phyloP scores from a whole-genome alignment of 2,888 invertebrate genomes.

The Chelonus formosanus region DNA sequence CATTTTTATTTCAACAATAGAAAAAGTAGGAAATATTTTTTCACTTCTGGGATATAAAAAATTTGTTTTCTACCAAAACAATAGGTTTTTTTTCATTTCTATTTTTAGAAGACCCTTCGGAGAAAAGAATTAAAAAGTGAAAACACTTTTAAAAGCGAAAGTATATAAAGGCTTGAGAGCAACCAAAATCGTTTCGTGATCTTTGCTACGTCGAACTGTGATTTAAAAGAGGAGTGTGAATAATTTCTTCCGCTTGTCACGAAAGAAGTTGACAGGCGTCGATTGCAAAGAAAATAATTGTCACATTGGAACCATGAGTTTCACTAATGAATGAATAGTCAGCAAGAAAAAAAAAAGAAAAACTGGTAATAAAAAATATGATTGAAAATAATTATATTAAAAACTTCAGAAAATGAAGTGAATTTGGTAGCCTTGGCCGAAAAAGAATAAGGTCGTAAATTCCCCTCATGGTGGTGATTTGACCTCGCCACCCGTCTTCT shows the following conservation, averaged over 20 bases:
- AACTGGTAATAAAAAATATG: background rate
- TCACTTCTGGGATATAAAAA: too few species aligned
- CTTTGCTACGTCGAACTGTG: too few species aligned
- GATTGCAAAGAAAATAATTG: background rate
- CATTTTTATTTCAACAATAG: too few species aligned
- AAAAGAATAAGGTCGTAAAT: slow-evolving; percentile 47
- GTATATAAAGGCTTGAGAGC: too few species aligned
- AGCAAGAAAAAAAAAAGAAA: slow-evolving; percentile 1
- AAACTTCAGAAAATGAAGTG: background rate
- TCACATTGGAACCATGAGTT: background rate
- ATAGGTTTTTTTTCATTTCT: too few species aligned
- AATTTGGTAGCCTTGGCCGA: slow-evolving; percentile 44
- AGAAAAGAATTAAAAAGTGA: too few species aligned
- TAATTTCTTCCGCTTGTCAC: slow-evolving; percentile 3
- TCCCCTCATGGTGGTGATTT: slow-evolving; percentile 22
- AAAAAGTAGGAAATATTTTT: too few species aligned
- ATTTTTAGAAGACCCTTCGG: too few species aligned
- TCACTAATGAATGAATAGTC: too few species aligned
- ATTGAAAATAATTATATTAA: background rate
- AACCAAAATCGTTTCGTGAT: too few species aligned
- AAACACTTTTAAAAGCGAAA: too few species aligned
- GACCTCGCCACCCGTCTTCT: slow-evolving; percentile 43
- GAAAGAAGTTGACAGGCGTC: background rate
- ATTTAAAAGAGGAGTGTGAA: background rate
- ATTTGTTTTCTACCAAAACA: too few species aligned